These are phyloP conservation scores for Neuroscelio doddi DNA, from an alignment of 2,888 invertebrate genomes.

Conservation along the genomic window DNA sequence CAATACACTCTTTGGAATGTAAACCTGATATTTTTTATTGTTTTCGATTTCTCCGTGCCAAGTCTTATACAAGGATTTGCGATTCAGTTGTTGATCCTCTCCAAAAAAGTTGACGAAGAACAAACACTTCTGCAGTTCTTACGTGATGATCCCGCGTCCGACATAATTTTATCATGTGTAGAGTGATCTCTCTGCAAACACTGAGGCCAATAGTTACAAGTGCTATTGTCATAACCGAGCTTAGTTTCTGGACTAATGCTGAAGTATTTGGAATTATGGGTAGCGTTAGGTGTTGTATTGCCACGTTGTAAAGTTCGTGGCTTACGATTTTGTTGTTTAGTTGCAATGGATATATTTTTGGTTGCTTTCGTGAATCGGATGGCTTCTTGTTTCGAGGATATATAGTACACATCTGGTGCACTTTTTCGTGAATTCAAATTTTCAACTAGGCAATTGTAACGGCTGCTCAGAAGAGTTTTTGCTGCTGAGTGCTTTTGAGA, in stretches of 20 bases:
- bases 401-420: slow-evolving; percentile 61
- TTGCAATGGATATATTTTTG: slow-evolving; percentile 36
- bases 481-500: slow-evolving; percentile 74
- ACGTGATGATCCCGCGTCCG: slow-evolving; percentile 60
- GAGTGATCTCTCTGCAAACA: slow-evolving; percentile 75
- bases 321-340: slow-evolving; percentile 65
- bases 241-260: slow-evolving; percentile 62
- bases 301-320: slow-evolving; percentile 72
- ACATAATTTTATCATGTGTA: slow-evolving; percentile 70
- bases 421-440: slow-evolving; percentile 54
- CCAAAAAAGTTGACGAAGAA: slow-evolving; percentile 70
- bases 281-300: slow-evolving; percentile 71
- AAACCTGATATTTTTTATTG: slow-evolving; percentile 57
- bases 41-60: slow-evolving; percentile 37
- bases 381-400: slow-evolving; percentile 62
- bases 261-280: slow-evolving; percentile 54
- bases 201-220: slow-evolving; percentile 79
- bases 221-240: slow-evolving; percentile 73
- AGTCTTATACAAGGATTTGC: slow-evolving; percentile 51
- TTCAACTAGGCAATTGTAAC: slow-evolving; percentile 66
- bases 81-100: slow-evolving; percentile 64
- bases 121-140: slow-evolving; percentile 60
- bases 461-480: slow-evolving; percentile 72
- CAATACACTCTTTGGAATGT: slow-evolving; percentile 57
- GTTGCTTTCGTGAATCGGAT: slow-evolving; percentile 48